Base-by-base conservation (phyloP, 2,113 vertebrate genomes). In the Halichoeres trimaculatus region DNA sequence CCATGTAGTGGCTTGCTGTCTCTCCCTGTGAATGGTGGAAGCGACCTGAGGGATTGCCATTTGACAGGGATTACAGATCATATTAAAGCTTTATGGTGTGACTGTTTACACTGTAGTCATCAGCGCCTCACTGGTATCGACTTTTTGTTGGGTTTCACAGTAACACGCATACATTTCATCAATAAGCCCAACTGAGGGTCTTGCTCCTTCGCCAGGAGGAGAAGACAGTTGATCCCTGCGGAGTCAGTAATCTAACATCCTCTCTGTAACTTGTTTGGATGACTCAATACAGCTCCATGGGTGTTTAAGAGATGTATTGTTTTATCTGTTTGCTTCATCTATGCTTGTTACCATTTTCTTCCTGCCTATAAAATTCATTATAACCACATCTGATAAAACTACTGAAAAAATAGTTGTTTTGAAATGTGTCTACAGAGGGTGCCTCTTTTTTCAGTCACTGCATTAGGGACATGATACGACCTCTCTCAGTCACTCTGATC, bases 21-120 rank as follows among this genome's bases (percentile, higher is more conserved):
- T 80, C n/a, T 4, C 43, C 50, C 34, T 70, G 26, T 48, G 50
- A 81, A 24, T 23, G 56, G 47, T 23, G 63, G 57, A 20, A 43
- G 19, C 24, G 1, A 36, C 74, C 69, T 38, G 63, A 36, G 51
- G 76, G 56, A 50, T 16, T 20, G 23, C 16, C 19, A 45, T 74
- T 74, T 76, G 69, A 62, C 78, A 73, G 72, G 50, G 50, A 74
- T 78, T 87, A 68, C 70, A 23, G 64, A 70, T 83, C 84, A 68
- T 66, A 53, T 85, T 89, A 80, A 78, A 75, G 64, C 52, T 73
- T 35, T 56, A 6, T 61, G 34, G 36, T 76, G 54, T 52, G 43
- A 19, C 17, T 47, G 51, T 74, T 72, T 70, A 61, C 50, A 8
- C 52, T 63, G 65, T 50, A 67, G 26, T 53, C 58, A 70, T 85